Evolutionary conservation across 2,888 invertebrate species (phyloP).

Genomic region (Choreutis nemorana): DNA sequence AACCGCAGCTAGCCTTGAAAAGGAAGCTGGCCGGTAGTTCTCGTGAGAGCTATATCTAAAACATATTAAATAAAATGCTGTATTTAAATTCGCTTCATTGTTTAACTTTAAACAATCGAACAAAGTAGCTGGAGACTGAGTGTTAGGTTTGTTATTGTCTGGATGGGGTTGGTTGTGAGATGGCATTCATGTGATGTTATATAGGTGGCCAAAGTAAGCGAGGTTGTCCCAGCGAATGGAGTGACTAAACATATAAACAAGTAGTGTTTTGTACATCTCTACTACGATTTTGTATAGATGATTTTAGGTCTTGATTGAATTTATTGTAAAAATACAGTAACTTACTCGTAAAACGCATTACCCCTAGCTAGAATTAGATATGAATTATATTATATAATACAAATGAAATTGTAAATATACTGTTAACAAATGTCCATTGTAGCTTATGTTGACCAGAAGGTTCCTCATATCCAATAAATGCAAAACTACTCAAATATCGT

Average conservation of each 20-base stretch:
- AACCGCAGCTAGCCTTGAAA: conserved; percentile 26
- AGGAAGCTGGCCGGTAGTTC: conserved; percentile 20
- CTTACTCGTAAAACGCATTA: conserved; percentile 46
- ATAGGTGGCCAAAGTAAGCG: conserved; percentile 21
- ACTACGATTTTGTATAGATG: conserved; percentile 49
- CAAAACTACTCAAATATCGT: conserved; percentile 51
- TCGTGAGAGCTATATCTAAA: conserved; percentile 26
- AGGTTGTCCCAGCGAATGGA: conserved; percentile 28
- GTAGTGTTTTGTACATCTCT: conserved; percentile 61
- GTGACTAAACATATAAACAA: conserved; percentile 32
- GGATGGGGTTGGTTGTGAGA: background rate
- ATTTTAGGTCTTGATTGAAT: conserved; percentile 49
- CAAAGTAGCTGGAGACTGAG: conserved; percentile 40
- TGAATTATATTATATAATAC: conserved; percentile 46
- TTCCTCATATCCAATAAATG: conserved; percentile 68
- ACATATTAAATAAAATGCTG: conserved; percentile 48
- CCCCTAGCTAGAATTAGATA: too few relatives aligned
- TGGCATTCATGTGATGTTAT: background rate
- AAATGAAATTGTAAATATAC: conserved; percentile 63
- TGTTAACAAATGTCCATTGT: conserved; percentile 63
- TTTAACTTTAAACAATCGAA: conserved; percentile 42
- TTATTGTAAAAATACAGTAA: conserved; percentile 64
- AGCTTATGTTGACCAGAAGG: conserved; percentile 67
- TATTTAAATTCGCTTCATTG: conserved; percentile 52
- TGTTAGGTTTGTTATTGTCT: conserved; percentile 11